phyloP scores from a whole-genome alignment of 2,113 vertebrate genomes.

The Tragelaphus scriptus region DNA sequence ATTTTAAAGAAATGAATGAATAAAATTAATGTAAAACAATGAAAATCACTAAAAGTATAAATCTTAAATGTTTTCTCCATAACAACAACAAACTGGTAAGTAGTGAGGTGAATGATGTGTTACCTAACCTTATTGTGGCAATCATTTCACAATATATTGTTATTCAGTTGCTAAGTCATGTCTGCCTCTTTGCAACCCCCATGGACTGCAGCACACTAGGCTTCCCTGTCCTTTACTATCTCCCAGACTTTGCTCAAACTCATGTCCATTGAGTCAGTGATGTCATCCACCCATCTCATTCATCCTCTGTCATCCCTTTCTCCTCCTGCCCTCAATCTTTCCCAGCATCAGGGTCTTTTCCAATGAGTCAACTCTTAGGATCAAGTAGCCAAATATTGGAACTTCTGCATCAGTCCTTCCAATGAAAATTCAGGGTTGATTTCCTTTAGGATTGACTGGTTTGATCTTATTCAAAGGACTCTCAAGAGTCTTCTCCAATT shows the following conservation, averaged over 20 bases:
- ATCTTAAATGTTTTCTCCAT: neutral
- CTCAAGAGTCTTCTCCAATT: neutral
- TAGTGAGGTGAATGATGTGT: neutral
- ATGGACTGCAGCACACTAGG: neutral
- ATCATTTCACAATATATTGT: neutral
- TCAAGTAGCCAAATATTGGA: neutral
- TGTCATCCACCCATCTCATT: neutral
- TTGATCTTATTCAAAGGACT: neutral
- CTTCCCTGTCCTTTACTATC: neutral
- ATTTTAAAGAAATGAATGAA: neutral
- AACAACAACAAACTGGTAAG: neutral
- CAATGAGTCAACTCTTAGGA: neutral
- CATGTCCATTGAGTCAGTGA: neutral
- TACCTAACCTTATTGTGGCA: neutral
- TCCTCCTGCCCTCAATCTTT: neutral
- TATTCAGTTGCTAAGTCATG: neutral
- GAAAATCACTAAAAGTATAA: neutral
- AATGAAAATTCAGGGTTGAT: neutral
- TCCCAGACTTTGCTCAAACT: neutral
- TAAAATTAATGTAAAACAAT: neutral
- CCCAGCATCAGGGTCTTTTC: neutral
- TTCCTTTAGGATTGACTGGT: neutral
- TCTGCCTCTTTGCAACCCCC: neutral
- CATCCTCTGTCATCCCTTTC: neutral
- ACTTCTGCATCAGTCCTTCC: neutral